A percentile compares a stretch with the other conserved stretches of the same genome.
Conservation (phyloP, 2,888 invertebrate genomes). For the Lapara coniferarum region DNA sequence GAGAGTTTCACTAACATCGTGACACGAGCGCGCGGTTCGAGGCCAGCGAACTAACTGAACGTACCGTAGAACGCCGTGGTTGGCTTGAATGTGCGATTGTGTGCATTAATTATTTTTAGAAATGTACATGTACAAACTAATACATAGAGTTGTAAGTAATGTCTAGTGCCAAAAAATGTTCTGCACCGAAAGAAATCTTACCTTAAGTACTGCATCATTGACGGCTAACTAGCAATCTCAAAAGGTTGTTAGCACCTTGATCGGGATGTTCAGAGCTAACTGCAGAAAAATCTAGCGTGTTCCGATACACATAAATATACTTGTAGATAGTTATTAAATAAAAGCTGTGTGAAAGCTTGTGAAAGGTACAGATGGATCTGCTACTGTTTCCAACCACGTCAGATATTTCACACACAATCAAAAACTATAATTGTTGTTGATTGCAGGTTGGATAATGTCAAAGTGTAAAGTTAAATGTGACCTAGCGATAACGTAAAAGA, state of each 20-base stretch:
- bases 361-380: not conserved
- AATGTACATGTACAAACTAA: slow-evolving; percentile 18
- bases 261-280: not conserved
- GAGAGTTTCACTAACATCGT: slow-evolving; percentile 70
- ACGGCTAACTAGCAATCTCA: not conserved
- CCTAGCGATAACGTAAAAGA: too few species aligned
- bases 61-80: slow-evolving; percentile 27
- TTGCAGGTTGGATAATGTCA: too few species aligned
- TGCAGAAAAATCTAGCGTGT: not conserved
- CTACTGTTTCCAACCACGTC: not conserved
- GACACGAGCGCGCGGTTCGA: slow-evolving; percentile 54
- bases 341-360: not conserved
- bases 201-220: not conserved
- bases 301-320: not conserved
- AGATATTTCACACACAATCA: too few species aligned
- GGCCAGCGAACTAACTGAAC: slow-evolving; percentile 50
- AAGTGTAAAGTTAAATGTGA: too few species aligned
- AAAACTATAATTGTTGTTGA: too few species aligned
- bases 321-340: not conserved
- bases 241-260: not conserved
- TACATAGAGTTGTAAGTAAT: slow-evolving; percentile 42
- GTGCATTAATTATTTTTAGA: slow-evolving; percentile 57
- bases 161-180: slow-evolving; percentile 45
- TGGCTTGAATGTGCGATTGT: slow-evolving; percentile 31
- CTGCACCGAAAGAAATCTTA: not conserved